Evolutionary conservation across 2,797 vertebrate genomes (phyloP).

Genomic region (Selene dorsalis): DNA sequence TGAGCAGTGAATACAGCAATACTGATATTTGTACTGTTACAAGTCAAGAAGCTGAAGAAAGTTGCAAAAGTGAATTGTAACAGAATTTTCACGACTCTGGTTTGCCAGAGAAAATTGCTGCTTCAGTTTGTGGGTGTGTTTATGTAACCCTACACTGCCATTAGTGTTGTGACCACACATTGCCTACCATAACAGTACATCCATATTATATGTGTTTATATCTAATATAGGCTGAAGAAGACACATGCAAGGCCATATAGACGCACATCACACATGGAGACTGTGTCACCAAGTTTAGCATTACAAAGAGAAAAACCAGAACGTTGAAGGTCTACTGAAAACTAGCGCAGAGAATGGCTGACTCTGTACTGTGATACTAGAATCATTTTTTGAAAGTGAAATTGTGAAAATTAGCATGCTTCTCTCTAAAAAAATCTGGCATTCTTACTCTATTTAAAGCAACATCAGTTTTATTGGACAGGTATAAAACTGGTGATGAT

Average conservation of each 20-base stretch:
- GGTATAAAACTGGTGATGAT: slow-evolving; percentile 10
- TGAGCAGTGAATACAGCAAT: slow-evolving; percentile 1
- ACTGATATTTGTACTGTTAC: slow-evolving; percentile 45
- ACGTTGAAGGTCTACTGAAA: slow-evolving; percentile 22
- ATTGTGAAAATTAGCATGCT: not conserved
- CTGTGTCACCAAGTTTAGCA: not conserved
- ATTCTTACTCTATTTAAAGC: not conserved
- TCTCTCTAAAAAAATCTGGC: not conserved
- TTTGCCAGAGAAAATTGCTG: slow-evolving; percentile 84
- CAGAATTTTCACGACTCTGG: slow-evolving; percentile 72
- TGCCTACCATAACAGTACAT: slow-evolving; percentile 76
- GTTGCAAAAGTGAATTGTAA: slow-evolving; percentile 70
- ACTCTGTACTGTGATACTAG: not conserved
- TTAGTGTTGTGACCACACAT: slow-evolving; percentile 84
- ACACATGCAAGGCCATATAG: slow-evolving; percentile 39
- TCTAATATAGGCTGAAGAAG: slow-evolving; percentile 74
- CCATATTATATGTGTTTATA: slow-evolving; percentile 77
- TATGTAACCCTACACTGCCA: slow-evolving; percentile 86
- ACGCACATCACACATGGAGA: slow-evolving; percentile 34
- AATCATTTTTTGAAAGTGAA: not conserved
- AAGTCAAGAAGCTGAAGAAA: slow-evolving; percentile 55
- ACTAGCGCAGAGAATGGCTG: not conserved
- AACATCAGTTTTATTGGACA: not conserved
- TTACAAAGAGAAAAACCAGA: slow-evolving; percentile 25
- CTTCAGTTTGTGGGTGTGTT: slow-evolving; percentile 86